A percentile compares a stretch with the other conserved stretches of the same genome.
Evolutionary conservation across 2,797 vertebrate genomes (phyloP).

Genomic region (Poecile montanus): DNA sequence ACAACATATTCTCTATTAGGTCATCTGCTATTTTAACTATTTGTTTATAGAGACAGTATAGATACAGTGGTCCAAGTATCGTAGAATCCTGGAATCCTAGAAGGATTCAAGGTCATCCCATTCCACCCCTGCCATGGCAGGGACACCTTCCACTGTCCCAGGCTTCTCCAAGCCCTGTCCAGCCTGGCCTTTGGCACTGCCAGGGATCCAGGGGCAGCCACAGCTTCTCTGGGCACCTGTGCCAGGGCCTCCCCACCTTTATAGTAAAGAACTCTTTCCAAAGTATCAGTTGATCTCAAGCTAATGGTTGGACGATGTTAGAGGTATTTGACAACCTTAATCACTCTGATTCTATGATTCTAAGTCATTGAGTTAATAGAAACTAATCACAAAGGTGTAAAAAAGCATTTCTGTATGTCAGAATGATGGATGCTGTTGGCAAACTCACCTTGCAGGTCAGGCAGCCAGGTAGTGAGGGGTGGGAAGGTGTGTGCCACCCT

Average conservation of each 20-base stretch:
- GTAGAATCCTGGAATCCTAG: not conserved
- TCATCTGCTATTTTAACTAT: not conserved
- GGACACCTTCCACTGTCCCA: not conserved
- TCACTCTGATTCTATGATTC: not conserved
- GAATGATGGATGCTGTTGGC: not conserved
- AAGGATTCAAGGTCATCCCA: not conserved
- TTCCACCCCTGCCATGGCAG: not conserved
- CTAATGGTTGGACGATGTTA: not conserved
- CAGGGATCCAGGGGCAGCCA: not conserved
- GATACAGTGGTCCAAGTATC: not conserved
- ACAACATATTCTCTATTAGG: not conserved
- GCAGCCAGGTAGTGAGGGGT: not conserved
- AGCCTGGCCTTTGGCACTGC: not conserved
- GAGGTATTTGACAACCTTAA: not conserved
- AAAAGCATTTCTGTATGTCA: not conserved
- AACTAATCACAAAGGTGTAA: rapidly evolving
- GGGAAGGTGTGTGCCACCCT: not conserved
- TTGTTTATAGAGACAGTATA: not conserved
- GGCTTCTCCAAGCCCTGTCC: not conserved
- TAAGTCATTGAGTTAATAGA: not conserved
- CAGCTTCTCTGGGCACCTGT: not conserved
- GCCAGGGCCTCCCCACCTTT: not conserved
- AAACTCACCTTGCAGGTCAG: not conserved
- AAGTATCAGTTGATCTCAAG: not conserved
- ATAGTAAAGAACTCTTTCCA: not conserved